Base-by-base conservation (phyloP, 2,113 vertebrate genomes). In the Channa argus region DNA sequence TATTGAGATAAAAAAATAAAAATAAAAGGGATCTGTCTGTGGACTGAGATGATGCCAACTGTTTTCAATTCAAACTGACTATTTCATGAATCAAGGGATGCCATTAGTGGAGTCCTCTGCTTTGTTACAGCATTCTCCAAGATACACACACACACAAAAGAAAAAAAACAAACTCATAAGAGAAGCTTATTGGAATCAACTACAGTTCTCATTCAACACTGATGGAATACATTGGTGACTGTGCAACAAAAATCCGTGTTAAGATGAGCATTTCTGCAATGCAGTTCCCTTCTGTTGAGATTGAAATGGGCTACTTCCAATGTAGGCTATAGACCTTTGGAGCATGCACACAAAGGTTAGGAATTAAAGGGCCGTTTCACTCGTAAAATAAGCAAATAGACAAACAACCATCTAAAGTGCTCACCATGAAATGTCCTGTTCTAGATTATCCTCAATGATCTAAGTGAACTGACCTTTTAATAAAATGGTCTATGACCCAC, bases 31-130 rank as follows among this genome's bases (percentile, higher is more conserved):
- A 11, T 46, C 7, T 15, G 36, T 74, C 45, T 41, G 8, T 36
- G 41, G 5, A 39, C 59, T 63, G 45, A 52, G 71, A 60, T 37
- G 51, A 34, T 44, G 44, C 59, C 74, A 51, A 50, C 11, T 63
- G 58, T 52, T 68, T 33, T 55, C 14, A 61, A 24, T 60, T 65
- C 13, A 71, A 56, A 71, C 24, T 37, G 47, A 54, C 54, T 66
- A 47, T 61, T 81, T 71, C 13, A 71, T 67, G 44, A 82, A 76
- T 63, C 73, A 24, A 52, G 56, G 55, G 71, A 75, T 52, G 39
- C 58, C 10, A 58, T 64, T 80, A 74, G 45, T 10, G n/a, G 39
- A 55, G 38, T n/a, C 9, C 51, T 55, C 50, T 45, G 58, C 34
- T 58, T 69, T 51, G 8, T 38, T 45, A 5, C 8, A 5, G 9